phyloP scores from a whole-genome alignment of 2,888 invertebrate species.

The Volucella inflata region DNA sequence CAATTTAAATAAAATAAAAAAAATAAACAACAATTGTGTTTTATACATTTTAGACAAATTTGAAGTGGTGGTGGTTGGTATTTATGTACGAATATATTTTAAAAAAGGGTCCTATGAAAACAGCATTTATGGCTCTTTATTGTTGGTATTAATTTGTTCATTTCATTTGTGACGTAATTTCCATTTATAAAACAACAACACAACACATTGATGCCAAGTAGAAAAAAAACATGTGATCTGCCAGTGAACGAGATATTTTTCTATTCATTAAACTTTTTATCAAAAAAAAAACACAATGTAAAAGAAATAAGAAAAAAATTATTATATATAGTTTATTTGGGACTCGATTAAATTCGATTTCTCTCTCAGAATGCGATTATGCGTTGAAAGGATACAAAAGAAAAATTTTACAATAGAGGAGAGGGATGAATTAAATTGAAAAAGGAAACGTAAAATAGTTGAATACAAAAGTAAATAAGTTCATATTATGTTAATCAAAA shows the following conservation, averaged over 20 bases:
- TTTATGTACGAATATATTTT: not conserved
- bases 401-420: conserved; percentile 14
- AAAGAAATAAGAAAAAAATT: conserved; percentile 25
- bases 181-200: conserved; percentile 51
- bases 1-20: conserved; percentile 21
- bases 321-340: not conserved
- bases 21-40: conserved; percentile 37
- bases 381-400: conserved; percentile 6
- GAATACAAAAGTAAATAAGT: conserved; percentile 23
- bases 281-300: conserved; percentile 3
- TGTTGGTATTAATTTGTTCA: conserved; percentile 18
- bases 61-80: conserved; percentile 24
- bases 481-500: conserved; percentile 60
- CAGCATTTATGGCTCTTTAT: conserved; percentile 54
- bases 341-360: conserved; percentile 37
- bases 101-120: conserved; percentile 38
- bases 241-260: conserved; percentile 62
- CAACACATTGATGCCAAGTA: conserved; percentile 50
- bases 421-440: conserved; percentile 20
- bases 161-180: conserved; percentile 27
- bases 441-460: conserved; percentile 24
- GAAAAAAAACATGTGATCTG: conserved; percentile 59
- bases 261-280: not conserved
- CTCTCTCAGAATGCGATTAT: conserved; percentile 69
- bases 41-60: conserved; percentile 36